A percentile compares a stretch with the other conserved stretches of the same genome.
These are phyloP conservation scores for Probosciger aterrimus DNA, from an alignment of 2,113 vertebrate genomes.

Conservation along the genomic window DNA sequence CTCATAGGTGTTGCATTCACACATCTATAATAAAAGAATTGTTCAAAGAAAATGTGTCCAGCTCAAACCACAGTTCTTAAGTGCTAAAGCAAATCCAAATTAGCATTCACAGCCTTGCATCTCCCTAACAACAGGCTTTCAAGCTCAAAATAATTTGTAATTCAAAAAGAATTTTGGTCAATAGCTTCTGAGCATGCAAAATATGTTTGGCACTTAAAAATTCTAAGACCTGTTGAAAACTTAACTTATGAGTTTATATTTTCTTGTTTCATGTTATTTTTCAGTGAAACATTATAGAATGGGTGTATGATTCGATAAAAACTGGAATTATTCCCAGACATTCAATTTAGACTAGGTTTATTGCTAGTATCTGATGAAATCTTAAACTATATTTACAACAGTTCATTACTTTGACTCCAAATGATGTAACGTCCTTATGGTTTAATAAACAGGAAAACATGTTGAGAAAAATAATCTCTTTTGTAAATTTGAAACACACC, in stretches of 20 bases:
- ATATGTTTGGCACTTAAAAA: constrained; percentile 34
- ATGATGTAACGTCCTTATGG: not conserved
- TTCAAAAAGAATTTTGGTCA: constrained; percentile 63
- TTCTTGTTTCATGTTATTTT: constrained; percentile 34
- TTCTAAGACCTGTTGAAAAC: constrained; percentile 49
- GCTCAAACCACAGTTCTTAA: constrained; percentile 40
- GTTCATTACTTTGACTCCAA: constrained; percentile 10
- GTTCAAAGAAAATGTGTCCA: not conserved
- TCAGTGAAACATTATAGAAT: not conserved
- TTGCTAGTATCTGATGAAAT: constrained; percentile 12
- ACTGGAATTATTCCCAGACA: constrained; percentile 14
- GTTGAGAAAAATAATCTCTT: not conserved
- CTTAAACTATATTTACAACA: constrained; percentile 15
- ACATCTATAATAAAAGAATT: constrained; percentile 4
- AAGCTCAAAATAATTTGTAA: constrained; percentile 68
- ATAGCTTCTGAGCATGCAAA: constrained; percentile 40
- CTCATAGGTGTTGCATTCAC: constrained; percentile 11
- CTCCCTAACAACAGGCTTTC: constrained; percentile 63
- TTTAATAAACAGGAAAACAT: constrained; percentile 21
- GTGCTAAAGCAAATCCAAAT: constrained; percentile 55
- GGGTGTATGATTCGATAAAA: not conserved
- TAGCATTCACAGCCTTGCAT: constrained; percentile 57
- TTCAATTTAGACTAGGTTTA: not conserved
- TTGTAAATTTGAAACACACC: not conserved
- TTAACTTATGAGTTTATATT: constrained; percentile 31